Conservation (phyloP, 2,888 invertebrate genomes). For the Hypselothyrea guttata region DNA sequence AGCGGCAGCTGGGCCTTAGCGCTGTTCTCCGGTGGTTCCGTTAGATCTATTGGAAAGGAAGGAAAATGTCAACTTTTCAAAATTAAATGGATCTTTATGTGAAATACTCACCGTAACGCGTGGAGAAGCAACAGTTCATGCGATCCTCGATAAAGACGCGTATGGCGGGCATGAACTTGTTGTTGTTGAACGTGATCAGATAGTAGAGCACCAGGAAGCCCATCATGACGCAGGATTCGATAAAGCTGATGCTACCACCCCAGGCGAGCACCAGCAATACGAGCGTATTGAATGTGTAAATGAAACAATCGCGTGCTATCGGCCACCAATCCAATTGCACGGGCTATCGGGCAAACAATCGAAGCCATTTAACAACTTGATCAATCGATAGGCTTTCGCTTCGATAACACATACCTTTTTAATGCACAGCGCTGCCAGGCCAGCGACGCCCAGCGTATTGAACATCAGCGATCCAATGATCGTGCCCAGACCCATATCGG, state of each 20-base stretch:
- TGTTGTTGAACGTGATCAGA: conserved; percentile 87
- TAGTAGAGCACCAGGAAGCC: conserved; percentile 90
- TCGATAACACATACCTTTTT: conserved; percentile 84
- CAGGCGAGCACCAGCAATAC: conserved; percentile 88
- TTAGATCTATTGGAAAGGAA: conserved; percentile 77
- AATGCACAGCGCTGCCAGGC: conserved; percentile 90
- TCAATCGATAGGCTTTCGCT: no score
- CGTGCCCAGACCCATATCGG: conserved; percentile 93
- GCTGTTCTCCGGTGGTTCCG: conserved; percentile 81
- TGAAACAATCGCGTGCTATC: conserved; percentile 89
- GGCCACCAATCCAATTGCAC: conserved; percentile 91
- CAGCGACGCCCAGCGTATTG: conserved; percentile 92
- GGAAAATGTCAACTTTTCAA: not conserved
- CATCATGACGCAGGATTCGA: conserved; percentile 89
- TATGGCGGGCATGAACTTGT: conserved; percentile 83
- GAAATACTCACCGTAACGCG: conserved; percentile 80
- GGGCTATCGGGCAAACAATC: no score
- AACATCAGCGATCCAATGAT: conserved; percentile 94
- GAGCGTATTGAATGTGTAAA: conserved; percentile 89
- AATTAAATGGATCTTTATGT: no score
- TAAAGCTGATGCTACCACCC: conserved; percentile 91
- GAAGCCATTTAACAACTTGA: no score
- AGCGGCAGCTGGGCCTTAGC: conserved; percentile 81
- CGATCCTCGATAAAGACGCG: conserved; percentile 81
- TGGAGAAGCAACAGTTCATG: conserved; percentile 81